Conservation (phyloP, 92 coral and sea anemone species). For the Parazoanthus darwini region DNA sequence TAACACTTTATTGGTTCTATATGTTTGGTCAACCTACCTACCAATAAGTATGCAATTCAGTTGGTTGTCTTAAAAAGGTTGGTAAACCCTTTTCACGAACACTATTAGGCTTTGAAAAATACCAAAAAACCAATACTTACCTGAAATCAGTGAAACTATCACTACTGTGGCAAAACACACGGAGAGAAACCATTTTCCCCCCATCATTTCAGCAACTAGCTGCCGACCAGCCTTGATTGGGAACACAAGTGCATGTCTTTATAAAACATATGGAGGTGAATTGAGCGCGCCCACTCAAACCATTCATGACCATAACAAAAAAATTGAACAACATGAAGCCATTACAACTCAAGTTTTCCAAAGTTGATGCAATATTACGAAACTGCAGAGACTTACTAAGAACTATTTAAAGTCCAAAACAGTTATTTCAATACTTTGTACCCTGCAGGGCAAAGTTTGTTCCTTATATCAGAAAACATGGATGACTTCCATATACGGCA, state of each 20-base stretch:
- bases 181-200: neutral
- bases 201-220: neutral
- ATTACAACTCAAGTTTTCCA: neutral
- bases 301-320: neutral
- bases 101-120: too few relatives aligned
- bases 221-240: neutral
- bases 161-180: neutral
- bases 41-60: neutral
- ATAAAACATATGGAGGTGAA: neutral
- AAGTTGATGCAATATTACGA: neutral
- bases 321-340: neutral
- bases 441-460: neutral
- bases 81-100: neutral
- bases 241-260: neutral
- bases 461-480: neutral
- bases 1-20: too few relatives aligned
- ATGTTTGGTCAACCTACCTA: too few relatives aligned
- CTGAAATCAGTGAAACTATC: slow-evolving; percentile 6
- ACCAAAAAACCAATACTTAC: neutral
- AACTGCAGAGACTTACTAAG: neutral
- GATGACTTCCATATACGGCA: neutral
- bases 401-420: neutral
- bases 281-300: neutral
- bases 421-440: neutral
- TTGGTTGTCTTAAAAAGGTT: neutral